Percentiles rank a stretch among this genome's conserved stretches.
Conservation (phyloP, 1,140 invertebrate genomes). For the Diabrotica undecimpunctata region DNA sequence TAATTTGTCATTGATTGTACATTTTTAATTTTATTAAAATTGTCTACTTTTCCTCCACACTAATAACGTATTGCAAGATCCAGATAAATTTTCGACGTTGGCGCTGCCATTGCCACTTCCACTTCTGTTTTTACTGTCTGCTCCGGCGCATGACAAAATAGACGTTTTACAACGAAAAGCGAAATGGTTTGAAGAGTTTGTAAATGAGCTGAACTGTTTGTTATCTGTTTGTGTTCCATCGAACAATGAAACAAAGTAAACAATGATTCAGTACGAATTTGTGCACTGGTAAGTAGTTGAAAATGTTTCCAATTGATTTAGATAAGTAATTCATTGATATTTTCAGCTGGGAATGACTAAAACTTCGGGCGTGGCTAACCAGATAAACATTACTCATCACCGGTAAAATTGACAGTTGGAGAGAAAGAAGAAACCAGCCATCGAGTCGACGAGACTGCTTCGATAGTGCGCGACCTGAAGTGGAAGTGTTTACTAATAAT, state of each 20-base stretch:
- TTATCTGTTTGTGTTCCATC: conserved; percentile 5
- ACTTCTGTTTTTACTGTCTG: background rate
- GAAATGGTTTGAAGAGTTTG: background rate
- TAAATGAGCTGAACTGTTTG: conserved; percentile 10
- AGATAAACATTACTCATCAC: conserved; percentile 37
- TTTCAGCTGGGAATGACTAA: conserved; percentile 16
- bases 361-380: conserved; percentile 44
- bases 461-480: background rate
- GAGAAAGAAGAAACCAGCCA: background rate
- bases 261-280: background rate
- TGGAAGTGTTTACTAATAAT: background rate
- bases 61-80: background rate
- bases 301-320: background rate
- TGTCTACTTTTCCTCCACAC: background rate
- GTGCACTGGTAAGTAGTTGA: background rate
- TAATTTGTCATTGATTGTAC: too few relatives aligned
- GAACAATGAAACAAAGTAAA: conserved; percentile 15
- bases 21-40: too few relatives aligned
- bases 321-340: conserved; percentile 1
- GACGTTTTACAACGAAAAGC: background rate
- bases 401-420: conserved; percentile 16
- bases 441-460: background rate
- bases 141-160: background rate
- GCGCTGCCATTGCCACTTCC: background rate
- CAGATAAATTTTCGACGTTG: background rate